These are phyloP conservation scores for Cebus imitator DNA, from an alignment of 2,113 vertebrate species.

Conservation along the genomic window DNA sequence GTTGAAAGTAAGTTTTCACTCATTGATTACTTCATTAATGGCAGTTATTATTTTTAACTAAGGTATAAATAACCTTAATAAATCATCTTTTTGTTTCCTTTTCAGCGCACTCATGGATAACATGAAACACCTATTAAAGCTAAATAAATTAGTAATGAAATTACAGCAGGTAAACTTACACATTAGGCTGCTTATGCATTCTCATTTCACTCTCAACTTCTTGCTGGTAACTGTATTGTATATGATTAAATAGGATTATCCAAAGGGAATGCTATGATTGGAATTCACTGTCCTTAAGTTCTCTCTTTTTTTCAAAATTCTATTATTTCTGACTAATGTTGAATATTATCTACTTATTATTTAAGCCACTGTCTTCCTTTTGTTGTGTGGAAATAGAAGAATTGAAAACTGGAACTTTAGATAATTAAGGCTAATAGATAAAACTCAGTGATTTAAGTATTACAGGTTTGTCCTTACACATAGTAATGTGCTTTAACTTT, in stretches of 20 bases:
- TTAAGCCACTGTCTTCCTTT: constrained; percentile 13
- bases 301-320: background rate
- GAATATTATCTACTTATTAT: background rate
- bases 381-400: background rate
- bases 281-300: background rate
- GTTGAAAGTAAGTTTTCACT: background rate
- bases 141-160: constrained; percentile 66
- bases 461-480: background rate
- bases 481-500: background rate
- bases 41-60: constrained; percentile 8
- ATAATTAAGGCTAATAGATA: background rate
- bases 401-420: background rate
- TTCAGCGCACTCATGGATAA: constrained; percentile 77
- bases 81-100: constrained; percentile 59
- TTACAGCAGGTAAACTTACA: constrained; percentile 76
- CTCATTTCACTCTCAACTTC: background rate
- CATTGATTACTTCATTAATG: constrained; percentile 15
- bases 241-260: background rate
- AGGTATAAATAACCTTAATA: background rate
- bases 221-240: background rate
- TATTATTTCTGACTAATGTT: constrained; percentile 26
- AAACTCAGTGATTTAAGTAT: constrained; percentile 8
- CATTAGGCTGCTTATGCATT: background rate
- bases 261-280: background rate
- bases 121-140: constrained; percentile 35